Evolutionary conservation across 35 echinoderm and acorn worm genomes (phyloP).

Genomic region (Hemicentrotus pulcherrimus): DNA sequence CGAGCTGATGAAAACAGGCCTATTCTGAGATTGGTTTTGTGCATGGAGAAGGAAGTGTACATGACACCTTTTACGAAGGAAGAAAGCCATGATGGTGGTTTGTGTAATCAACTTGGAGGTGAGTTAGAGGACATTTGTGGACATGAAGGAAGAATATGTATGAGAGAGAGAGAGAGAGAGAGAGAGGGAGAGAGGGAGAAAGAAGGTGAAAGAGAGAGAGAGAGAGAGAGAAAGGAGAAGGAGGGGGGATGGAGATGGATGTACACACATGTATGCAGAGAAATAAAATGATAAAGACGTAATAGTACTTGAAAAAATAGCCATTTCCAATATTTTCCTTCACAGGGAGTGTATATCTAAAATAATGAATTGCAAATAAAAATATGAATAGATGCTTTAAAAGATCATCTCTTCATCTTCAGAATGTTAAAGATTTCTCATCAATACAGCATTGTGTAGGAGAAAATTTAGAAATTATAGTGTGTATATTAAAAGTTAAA

Average conservation of each 20-base stretch:
- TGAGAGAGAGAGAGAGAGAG: background rate
- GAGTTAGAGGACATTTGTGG: background rate
- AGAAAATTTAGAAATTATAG: no score
- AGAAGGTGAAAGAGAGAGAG: background rate
- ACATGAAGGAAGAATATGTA: background rate
- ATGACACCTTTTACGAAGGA: background rate
- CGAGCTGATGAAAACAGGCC: no score
- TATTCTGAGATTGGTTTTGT: background rate
- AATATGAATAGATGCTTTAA: no score
- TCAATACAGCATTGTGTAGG: no score
- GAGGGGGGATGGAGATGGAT: background rate
- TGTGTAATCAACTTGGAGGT: background rate
- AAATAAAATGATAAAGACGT: background rate
- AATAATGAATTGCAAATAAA: no score
- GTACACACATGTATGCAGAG: background rate
- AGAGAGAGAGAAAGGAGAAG: background rate
- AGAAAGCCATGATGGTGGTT: background rate
- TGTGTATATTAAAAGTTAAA: no score
- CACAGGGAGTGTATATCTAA: no score
- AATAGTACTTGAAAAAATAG: no score
- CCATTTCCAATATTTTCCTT: no score
- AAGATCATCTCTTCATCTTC: no score
- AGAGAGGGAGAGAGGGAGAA: background rate
- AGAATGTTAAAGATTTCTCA: no score
- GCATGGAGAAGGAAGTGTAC: background rate